A percentile compares a stretch with the other conserved stretches of the same genome.
Conservation (phyloP, 2,113 vertebrate genomes). For the Oxygymnocypris stewartii region DNA sequence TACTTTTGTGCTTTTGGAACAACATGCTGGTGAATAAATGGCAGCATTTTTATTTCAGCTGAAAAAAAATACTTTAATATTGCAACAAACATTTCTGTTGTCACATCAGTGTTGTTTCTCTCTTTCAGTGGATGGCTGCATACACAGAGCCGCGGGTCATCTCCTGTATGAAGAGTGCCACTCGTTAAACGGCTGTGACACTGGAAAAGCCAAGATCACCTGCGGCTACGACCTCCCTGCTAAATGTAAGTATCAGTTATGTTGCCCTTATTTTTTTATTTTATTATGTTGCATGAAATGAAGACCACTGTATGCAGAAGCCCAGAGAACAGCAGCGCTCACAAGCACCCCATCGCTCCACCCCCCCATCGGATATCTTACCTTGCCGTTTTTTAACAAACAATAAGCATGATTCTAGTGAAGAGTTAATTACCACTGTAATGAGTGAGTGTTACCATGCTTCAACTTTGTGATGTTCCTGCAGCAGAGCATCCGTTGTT, state of each 20-base stretch:
- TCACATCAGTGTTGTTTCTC: conserved; percentile 11
- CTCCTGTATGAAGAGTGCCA: conserved; percentile 92
- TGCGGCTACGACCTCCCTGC: conserved; percentile 95
- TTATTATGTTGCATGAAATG: conserved; percentile 3
- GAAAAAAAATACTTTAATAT: not conserved
- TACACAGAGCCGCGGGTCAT: conserved; percentile 93
- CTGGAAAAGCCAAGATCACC: conserved; percentile 95
- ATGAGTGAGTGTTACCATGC: conserved; percentile 45
- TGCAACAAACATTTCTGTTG: not conserved
- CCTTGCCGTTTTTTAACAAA: not conserved
- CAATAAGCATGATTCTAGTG: conserved; percentile 19
- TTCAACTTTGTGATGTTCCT: conserved; percentile 40
- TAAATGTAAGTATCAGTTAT: conserved; percentile 85
- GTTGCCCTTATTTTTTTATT: conserved; percentile 45
- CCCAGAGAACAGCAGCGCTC: not conserved
- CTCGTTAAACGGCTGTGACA: conserved; percentile 90
- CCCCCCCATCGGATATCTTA: not conserved
- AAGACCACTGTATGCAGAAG: not conserved
- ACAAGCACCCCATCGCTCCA: not conserved
- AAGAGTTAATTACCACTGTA: conserved; percentile 45
- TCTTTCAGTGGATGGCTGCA: conserved; percentile 92
- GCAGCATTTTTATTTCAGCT: not conserved
- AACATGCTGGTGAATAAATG: not conserved
- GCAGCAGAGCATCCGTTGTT: conserved; percentile 44
- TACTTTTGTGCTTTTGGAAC: not conserved